Evolutionary conservation across 2,888 invertebrate species (phyloP).

Genomic region (Dolichopus griseipennis): DNA sequence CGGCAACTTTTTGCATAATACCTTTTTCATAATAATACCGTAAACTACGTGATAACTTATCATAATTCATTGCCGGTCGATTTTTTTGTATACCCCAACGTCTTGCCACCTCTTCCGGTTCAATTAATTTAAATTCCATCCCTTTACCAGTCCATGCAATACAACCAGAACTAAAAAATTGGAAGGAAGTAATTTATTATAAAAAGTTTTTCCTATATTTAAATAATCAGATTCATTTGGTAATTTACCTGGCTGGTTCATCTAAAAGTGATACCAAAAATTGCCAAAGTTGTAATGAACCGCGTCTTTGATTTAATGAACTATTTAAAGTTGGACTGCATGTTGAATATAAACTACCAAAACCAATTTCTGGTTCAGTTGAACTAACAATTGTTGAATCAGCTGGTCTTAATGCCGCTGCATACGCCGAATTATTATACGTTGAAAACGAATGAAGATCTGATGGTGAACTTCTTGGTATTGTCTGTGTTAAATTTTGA

Average conservation of each 20-base stretch:
- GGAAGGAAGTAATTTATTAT: not conserved
- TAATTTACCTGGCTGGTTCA: constrained; percentile 48
- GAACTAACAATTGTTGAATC: constrained; percentile 37
- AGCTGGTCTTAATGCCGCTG: constrained; percentile 36
- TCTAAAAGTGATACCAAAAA: constrained; percentile 77
- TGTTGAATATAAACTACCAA: constrained; percentile 37
- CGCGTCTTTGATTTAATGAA: constrained; percentile 55
- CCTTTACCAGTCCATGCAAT: constrained; percentile 94
- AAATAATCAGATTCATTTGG: not conserved
- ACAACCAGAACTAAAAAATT: constrained; percentile 55
- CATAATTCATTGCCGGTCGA: constrained; percentile 95
- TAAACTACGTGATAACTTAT: constrained; percentile 84
- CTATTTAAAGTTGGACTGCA: constrained; percentile 32
- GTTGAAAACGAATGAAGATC: constrained; percentile 12
- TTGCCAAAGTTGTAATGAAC: constrained; percentile 89
- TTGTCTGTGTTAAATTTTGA: constrained; percentile 11
- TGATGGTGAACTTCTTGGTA: constrained; percentile 12
- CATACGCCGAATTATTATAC: constrained; percentile 30
- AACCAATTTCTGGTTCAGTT: constrained; percentile 38
- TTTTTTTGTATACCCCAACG: constrained; percentile 96
- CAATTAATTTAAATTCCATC: constrained; percentile 90
- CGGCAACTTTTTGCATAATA: constrained; percentile 97
- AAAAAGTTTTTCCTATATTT: not conserved
- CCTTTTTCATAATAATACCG: constrained; percentile 97
- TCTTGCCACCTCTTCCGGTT: constrained; percentile 92